Conservation (phyloP, 1,140 invertebrate species). For the Cotesia vestalis region DNA sequence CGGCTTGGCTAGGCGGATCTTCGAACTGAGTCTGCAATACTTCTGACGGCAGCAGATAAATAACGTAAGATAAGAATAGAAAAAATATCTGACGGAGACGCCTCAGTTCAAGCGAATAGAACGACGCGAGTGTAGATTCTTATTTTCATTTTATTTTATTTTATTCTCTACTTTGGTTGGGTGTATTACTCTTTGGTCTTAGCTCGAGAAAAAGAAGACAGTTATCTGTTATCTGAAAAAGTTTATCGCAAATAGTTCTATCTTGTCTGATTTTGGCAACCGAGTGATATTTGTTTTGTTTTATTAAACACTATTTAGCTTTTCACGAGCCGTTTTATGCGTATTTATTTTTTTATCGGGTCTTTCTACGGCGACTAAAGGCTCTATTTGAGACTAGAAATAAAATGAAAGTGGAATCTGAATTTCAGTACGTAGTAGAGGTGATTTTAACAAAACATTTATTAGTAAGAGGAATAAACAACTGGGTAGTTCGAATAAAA, state of each 20-base stretch:
- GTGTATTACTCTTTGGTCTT: conserved; percentile 31
- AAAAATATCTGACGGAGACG: conserved; percentile 30
- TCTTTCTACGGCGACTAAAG: no score
- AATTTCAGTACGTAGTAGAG: no score
- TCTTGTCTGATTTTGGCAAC: conserved; percentile 48
- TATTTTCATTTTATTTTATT: no score
- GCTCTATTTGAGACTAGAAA: no score
- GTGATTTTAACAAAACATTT: conserved; percentile 23
- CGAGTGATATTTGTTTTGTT: conserved; percentile 18
- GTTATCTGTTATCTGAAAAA: conserved; percentile 45
- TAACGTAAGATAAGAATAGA: conserved; percentile 34
- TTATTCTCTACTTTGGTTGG: conserved; percentile 14
- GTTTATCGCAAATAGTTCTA: conserved; percentile 39
- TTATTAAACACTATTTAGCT: conserved; percentile 1
- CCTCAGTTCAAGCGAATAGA: conserved; percentile 11
- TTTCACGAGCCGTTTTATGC: conserved; percentile 6
- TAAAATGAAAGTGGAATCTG: no score
- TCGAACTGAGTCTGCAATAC: conserved; percentile 33
- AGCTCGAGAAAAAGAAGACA: background rate
- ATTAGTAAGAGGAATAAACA: conserved; percentile 26
- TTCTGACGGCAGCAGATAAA: conserved; percentile 41
- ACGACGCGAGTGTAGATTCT: no score
- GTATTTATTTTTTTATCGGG: background rate
- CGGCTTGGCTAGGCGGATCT: conserved; percentile 16
- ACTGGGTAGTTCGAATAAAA: conserved; percentile 30